Evolutionary conservation across 1,140 invertebrate species (phyloP).

Genomic region (Heliconius nattereri): DNA sequence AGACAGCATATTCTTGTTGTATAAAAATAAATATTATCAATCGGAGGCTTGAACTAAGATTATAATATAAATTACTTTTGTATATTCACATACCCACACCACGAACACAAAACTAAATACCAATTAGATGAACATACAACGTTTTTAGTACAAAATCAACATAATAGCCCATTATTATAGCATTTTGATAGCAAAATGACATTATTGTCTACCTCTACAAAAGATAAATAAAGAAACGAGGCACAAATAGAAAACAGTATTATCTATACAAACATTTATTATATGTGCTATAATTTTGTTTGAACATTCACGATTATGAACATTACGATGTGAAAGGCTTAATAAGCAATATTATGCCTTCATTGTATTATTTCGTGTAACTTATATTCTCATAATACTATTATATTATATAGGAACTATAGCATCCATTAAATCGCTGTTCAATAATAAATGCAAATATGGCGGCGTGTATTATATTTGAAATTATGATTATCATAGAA

Average conservation of each 20-base stretch:
- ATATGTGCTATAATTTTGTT: background rate
- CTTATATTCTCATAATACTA: background rate
- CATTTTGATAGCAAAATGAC: background rate
- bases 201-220: background rate
- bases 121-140: background rate
- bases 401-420: background rate
- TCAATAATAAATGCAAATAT: background rate
- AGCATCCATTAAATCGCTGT: background rate
- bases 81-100: background rate
- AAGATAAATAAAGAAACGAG: background rate
- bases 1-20: too few species aligned
- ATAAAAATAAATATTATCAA: too few species aligned
- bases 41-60: too few species aligned
- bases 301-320: conserved; percentile 1
- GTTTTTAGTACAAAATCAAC: background rate
- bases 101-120: background rate
- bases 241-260: background rate
- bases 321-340: background rate
- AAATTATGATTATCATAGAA: too few species aligned
- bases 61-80: background rate
- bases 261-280: conserved; percentile 1
- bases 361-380: background rate
- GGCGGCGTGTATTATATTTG: background rate
- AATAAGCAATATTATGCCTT: background rate
- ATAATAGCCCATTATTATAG: background rate